Conservation (phyloP, 2,113 vertebrate genomes). For the Paracanthobrama guichenoti region DNA sequence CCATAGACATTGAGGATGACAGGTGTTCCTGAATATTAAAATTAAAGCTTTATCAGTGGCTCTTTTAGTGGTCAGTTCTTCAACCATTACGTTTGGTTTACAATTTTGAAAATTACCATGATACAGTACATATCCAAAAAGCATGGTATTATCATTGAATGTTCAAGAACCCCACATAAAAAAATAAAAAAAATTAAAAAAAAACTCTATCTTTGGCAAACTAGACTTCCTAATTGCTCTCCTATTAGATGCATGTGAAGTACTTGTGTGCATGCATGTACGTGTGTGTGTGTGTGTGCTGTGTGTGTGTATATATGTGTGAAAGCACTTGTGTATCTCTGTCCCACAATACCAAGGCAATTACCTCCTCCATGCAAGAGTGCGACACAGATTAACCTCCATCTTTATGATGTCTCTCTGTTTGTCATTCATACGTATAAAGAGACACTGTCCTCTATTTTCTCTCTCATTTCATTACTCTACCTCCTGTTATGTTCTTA, state of each 20-base stretch:
- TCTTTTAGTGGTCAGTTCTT: not conserved
- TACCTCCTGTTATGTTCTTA: slow-evolving; percentile 14
- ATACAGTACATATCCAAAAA: not conserved
- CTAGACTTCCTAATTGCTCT: not conserved
- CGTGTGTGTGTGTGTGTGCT: slow-evolving; percentile 19
- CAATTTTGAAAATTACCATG: not conserved
- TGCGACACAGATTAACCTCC: slow-evolving; percentile 73
- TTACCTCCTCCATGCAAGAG: slow-evolving; percentile 69
- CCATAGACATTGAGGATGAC: not conserved
- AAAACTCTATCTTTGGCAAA: not conserved
- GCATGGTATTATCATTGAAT: no score
- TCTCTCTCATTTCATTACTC: slow-evolving; percentile 26
- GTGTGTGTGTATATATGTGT: not conserved
- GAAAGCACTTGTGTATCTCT: slow-evolving; percentile 24
- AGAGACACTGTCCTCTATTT: not conserved
- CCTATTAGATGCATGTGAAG: not conserved
- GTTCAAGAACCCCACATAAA: not conserved
- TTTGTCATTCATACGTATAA: slow-evolving; percentile 18
- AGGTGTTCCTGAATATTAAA: not conserved
- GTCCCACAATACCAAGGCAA: slow-evolving; percentile 70
- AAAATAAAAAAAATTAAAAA: no score
- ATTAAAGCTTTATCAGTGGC: not conserved
- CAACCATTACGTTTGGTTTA: not conserved
- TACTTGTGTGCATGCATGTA: not conserved
- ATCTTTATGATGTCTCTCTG: slow-evolving; percentile 60